Evolutionary conservation across 2,797 vertebrate species (phyloP), one percentile per base, ranked within the genome.

Genomic region (Neostethus bicornis): DNA sequence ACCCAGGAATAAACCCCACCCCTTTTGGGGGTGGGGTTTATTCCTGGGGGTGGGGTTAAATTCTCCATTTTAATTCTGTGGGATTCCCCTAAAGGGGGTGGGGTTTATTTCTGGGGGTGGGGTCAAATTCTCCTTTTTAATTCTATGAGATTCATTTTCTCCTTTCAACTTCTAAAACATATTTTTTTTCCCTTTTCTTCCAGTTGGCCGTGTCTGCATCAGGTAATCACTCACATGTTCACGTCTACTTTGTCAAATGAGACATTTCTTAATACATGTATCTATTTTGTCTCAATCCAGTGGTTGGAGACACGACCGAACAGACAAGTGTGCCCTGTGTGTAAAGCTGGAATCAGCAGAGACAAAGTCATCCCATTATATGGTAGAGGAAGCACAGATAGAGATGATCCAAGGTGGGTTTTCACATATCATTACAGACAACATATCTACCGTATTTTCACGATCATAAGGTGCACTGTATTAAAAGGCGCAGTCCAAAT

Each of bases 191-290:
- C n/a, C n/a, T n/a, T n/a, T n/a, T n/a, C n/a, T n/a, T n/a, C 32
- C 50, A 99, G 97, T 64, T 99, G 97, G 97, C 97, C 97, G 1
- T 99, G 97, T 91, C 94, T 99, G 90, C 97, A 99, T 87, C 97
- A 99, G 93, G 97, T 99, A 91, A 92, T 63, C 19, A 5, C 4
- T 47, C 31, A 61, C 11, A 75, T 38, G 1, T 86, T 85, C 80
- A 84, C 17, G 61, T 41, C 45, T 51, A 8, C 21, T 14, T 16
- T 39, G 12, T 38, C 21, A 19, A 29, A 7, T 14, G 2, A 41
- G 28, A 4, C 5, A 2, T 5, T 52, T 16, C 6, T 58, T 7
- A 13, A 31, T 11, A 1, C 3, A 7, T 3, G n/a, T n/a, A n/a
- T 0, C 41, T 3, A 16, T 35, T 29, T 42, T 54, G 12, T 70